Evolutionary conservation across 92 coral and sea anemone genomes (phyloP).

Genomic region (Pocillopora grandis): DNA sequence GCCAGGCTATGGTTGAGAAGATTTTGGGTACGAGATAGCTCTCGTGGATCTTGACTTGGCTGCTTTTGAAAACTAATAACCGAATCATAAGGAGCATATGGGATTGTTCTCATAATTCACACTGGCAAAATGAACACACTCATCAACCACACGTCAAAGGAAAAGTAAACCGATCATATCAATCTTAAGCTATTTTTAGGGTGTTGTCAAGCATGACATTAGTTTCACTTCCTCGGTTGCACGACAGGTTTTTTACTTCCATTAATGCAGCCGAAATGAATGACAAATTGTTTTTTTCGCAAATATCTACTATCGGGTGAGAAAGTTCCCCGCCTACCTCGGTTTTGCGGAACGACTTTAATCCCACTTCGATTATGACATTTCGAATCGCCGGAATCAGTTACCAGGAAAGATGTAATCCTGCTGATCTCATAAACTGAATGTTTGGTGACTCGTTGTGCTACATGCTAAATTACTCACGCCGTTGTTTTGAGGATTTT

Average conservation of each 20-base stretch:
- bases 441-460: not conserved
- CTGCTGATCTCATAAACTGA: not conserved
- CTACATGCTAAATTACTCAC: not conserved
- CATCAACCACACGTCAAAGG: conserved; percentile 24
- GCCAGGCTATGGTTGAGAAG: not conserved
- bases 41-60: conserved; percentile 1
- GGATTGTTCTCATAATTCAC: conserved; percentile 28
- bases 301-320: not conserved
- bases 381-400: conserved; percentile 4
- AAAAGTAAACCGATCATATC: conserved; percentile 33
- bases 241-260: not conserved
- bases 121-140: conserved; percentile 17
- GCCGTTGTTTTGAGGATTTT: not conserved
- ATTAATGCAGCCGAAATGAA: not conserved
- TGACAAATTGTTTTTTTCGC: conserved; percentile 18
- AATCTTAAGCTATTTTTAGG: conserved; percentile 31
- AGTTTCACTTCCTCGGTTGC: conserved; percentile 26
- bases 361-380: not conserved
- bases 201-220: conserved; percentile 28
- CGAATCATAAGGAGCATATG: not conserved
- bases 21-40: conserved; percentile 3
- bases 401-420: not conserved
- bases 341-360: not conserved
- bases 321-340: conserved; percentile 14
- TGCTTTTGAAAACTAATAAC: conserved; percentile 15